phyloP scores from a whole-genome alignment of 92 coral and sea anemone genomes.

The Zoanthus sociatus region DNA sequence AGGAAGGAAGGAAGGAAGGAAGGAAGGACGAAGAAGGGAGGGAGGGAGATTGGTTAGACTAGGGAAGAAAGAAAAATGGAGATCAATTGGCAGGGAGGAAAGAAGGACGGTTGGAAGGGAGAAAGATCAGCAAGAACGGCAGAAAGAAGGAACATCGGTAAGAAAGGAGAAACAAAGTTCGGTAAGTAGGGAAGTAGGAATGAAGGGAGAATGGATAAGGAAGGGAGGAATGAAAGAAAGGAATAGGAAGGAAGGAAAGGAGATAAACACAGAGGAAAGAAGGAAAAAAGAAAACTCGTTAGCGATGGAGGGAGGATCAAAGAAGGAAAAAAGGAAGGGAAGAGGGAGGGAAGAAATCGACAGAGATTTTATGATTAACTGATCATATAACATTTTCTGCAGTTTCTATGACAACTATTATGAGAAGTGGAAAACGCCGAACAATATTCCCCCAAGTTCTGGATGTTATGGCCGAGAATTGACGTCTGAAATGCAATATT shows the following conservation, averaged over 20 bases:
- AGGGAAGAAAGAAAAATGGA: too few species aligned
- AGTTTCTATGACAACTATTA: background rate
- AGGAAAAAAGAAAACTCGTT: too few species aligned
- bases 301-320: too few species aligned
- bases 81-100: too few species aligned
- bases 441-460: background rate
- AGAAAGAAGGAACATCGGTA: background rate
- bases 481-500: background rate
- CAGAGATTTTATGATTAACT: background rate
- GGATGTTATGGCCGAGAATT: background rate
- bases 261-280: too few species aligned
- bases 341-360: too few species aligned
- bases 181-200: background rate
- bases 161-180: background rate
- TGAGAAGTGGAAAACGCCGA: background rate
- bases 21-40: background rate
- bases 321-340: background rate
- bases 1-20: too few species aligned
- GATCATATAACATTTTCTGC: background rate
- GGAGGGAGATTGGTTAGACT: too few species aligned
- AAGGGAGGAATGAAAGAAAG: background rate
- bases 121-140: background rate
- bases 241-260: too few species aligned
- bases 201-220: too few species aligned
- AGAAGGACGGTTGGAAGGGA: too few species aligned